Evolutionary conservation across 2,113 vertebrate species (phyloP).

Genomic region (Zeus faber): DNA sequence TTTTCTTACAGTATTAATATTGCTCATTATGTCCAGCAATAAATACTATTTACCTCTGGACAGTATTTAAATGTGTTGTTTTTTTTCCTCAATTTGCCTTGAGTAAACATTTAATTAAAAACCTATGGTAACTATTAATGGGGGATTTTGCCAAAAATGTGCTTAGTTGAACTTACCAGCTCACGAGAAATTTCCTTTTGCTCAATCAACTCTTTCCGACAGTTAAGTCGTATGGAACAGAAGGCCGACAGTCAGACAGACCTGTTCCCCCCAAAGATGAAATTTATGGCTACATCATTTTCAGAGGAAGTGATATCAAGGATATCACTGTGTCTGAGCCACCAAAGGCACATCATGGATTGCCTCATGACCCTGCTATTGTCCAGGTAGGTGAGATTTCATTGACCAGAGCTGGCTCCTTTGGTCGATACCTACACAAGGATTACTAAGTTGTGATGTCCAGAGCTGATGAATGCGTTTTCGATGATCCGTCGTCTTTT

Average conservation of each 20-base stretch:
- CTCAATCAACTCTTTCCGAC: neutral
- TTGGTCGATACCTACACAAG: neutral
- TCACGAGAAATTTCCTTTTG: too few relatives aligned
- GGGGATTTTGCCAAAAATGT: too few relatives aligned
- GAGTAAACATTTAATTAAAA: too few relatives aligned
- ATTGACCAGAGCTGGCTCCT: neutral
- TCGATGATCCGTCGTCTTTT: slow-evolving; percentile 21
- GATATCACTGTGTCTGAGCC: slow-evolving; percentile 98
- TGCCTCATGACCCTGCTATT: slow-evolving; percentile 97
- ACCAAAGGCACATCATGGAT: slow-evolving; percentile 85
- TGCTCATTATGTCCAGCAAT: too few relatives aligned
- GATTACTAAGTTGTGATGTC: too few relatives aligned
- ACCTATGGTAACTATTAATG: too few relatives aligned
- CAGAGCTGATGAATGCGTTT: neutral
- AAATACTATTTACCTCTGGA: too few relatives aligned
- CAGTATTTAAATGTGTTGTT: too few relatives aligned
- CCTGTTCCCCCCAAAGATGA: slow-evolving; percentile 92
- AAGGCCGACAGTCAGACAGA: slow-evolving; percentile 89
- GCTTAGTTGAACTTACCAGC: too few relatives aligned
- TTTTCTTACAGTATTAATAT: too few relatives aligned
- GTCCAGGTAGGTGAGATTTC: slow-evolving; percentile 80
- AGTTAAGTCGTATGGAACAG: slow-evolving; percentile 95
- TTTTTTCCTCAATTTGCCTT: too few relatives aligned
- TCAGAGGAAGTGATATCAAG: slow-evolving; percentile 97
- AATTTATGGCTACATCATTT: slow-evolving; percentile 96